A percentile compares a stretch with the other conserved stretches of the same genome.
Conservation (phyloP, 1,140 invertebrate species). For the Papilio helenus region DNA sequence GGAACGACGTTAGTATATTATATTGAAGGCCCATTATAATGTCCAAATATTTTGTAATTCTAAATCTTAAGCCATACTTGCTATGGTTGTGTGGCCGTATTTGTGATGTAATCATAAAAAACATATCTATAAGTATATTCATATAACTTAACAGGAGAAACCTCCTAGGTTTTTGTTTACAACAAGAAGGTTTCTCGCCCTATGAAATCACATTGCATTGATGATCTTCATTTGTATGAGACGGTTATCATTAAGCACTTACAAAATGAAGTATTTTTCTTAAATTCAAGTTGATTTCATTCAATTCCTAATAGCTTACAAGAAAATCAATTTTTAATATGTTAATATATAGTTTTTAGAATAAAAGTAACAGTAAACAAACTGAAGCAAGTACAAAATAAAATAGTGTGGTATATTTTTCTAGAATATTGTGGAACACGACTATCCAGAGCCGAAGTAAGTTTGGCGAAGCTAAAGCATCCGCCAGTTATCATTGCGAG, state of each 20-base stretch:
- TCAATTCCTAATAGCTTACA: neutral
- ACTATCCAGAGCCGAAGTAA: conserved; percentile 44
- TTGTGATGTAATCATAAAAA: too few species aligned
- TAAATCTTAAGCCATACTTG: too few species aligned
- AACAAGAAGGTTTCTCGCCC: neutral
- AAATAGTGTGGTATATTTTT: conserved; percentile 15
- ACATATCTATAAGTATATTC: too few species aligned
- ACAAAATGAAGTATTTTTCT: too few species aligned
- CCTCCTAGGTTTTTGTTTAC: too few species aligned
- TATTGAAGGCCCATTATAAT: neutral
- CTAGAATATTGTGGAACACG: conserved; percentile 15
- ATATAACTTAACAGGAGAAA: too few species aligned
- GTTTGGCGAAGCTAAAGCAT: conserved; percentile 69
- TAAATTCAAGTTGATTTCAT: neutral
- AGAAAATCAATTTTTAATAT: neutral
- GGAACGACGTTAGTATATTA: neutral
- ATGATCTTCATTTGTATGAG: too few species aligned
- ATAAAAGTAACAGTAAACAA: conserved; percentile 18
- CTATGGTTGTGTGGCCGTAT: too few species aligned
- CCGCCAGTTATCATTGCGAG: conserved; percentile 79
- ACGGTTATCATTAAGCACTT: too few species aligned
- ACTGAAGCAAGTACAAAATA: neutral
- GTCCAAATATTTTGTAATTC: neutral
- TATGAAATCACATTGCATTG: too few species aligned
- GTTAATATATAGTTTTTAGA: neutral